Percentiles rank a stretch among this genome's conserved stretches.
Evolutionary conservation across 92 coral and sea anemone genomes (phyloP).

Genomic region (Parazoanthus atlanticus): DNA sequence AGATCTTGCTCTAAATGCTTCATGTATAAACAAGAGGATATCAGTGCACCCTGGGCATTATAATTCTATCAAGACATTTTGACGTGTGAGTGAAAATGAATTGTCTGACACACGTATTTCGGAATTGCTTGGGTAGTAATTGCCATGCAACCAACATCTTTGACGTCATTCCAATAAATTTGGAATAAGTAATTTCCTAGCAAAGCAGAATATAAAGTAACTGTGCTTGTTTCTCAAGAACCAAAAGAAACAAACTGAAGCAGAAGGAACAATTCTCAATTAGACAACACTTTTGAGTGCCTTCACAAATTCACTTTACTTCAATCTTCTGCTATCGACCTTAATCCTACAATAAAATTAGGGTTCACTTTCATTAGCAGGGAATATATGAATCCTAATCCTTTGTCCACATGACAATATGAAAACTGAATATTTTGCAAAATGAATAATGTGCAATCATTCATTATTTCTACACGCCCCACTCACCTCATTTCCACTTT

Average conservation of each 20-base stretch:
- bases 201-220: background rate
- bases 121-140: conserved; percentile 10
- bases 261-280: background rate
- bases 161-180: conserved; percentile 19
- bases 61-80: background rate
- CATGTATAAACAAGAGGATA: conserved; percentile 1
- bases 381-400: background rate
- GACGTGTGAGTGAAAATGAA: background rate
- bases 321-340: background rate
- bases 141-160: conserved; percentile 2
- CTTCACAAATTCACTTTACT: background rate
- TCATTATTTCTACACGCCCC: too few relatives aligned
- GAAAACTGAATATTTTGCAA: background rate
- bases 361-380: background rate
- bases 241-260: background rate
- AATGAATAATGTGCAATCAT: background rate
- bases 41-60: background rate
- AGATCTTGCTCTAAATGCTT: conserved; percentile 7
- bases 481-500: background rate
- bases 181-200: background rate
- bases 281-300: background rate
- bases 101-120: conserved; percentile 4
- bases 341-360: conserved; percentile 23
- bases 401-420: background rate
- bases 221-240: background rate